Evolutionary conservation across 2,113 vertebrate genomes (phyloP), one percentile per base, ranked within the genome.

Genomic region (Procavia capensis): DNA sequence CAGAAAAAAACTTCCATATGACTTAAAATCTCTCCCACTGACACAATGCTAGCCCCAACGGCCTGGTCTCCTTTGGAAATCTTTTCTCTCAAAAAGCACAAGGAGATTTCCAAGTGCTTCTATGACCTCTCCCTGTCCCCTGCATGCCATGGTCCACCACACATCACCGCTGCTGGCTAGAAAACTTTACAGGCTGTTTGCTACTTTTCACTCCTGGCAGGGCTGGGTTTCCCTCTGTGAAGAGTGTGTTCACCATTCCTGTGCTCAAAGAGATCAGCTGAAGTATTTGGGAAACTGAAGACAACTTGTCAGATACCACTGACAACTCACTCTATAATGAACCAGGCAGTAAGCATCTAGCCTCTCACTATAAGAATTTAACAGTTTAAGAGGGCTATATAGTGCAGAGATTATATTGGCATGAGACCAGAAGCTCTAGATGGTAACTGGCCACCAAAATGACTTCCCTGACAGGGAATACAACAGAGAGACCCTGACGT

Each of bases 281-380:
- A n/a, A 82, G 36, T 85, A 25, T 36, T 86, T 20, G 14, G 24
- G 43, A 92, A 91, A 89, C 76, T 92, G 41, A 61, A 75, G 4
- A 36, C 6, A 82, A 76, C 9, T 82, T 85, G 17, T 11, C 63
- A 79, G 90, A 41, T 31, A 27, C 43, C 11, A 78, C 9, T 64
- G 19, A 66, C 76, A 76, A 90, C 72, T 75, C 27, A 90, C 72
- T 75, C 27, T 20, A 27, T 63, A 61, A 1, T 47, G 20, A 80
- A 2, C 17, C 7, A 63, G n/a, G 41, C 9, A 74, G 13, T 61
- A 45, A 19, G 34, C 76, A 94, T 45, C 45, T 1, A 63, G 4
- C 63, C 14, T 74, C 31, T 80, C 27, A 54, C 43, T 54, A 27
- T 4, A 66, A 91, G 59, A 76, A 45, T 43, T 34, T 66, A 70